Evolutionary conservation across 2,797 vertebrate species (phyloP), one percentile per base, ranked within the genome.

Genomic region (Xiphorhynchus erythropygius): DNA sequence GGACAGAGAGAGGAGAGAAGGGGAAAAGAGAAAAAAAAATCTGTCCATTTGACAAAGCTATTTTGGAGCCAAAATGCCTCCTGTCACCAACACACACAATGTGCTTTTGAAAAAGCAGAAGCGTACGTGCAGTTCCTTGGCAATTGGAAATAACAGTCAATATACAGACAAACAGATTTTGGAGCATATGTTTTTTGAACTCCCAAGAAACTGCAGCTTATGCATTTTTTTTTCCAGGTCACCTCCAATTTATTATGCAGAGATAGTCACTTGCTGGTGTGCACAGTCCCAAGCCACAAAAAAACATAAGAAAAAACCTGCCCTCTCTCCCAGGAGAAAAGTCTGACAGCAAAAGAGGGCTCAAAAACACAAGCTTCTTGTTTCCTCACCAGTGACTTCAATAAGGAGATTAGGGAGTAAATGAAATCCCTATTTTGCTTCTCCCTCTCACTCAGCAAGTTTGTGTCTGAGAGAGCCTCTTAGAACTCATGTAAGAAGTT

Each of bases 101-200:
- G 74, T 78, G 65, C 69, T 91, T 89, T 86, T 81, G 91, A 56
- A 78, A 78, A 83, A 50, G 16, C 60, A 83, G 79, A 92, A 84
- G 28, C 0, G 10, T 67, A 86, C 87, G 59, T 5, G 60, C 44
- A 63, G 91, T 93, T 93, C 94, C 87, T 91, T 92, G 89, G 91
- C 82, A 89, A 52, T 78, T 73, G 21, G 41, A 87, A 93, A 52
- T 47, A 83, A 53, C 47, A 63, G 57, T 25, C 87, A 71, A 78
- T 69, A 71, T 49, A 89, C 42, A 65, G 85, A 81, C 35, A 94
- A 93, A 59, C 50, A 86, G 92, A 73, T 81, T 94, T 92, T 56
- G 85, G 74, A 93, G 37, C 47, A 35, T 73, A 76, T 49, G 60
- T 8, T 86, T 87, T 84, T 24, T 73, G 87, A 92, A 81, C 41